These are phyloP conservation scores for Parotocinclus haroldoi DNA, from an alignment of 2,797 vertebrate species.

Conservation along the genomic window DNA sequence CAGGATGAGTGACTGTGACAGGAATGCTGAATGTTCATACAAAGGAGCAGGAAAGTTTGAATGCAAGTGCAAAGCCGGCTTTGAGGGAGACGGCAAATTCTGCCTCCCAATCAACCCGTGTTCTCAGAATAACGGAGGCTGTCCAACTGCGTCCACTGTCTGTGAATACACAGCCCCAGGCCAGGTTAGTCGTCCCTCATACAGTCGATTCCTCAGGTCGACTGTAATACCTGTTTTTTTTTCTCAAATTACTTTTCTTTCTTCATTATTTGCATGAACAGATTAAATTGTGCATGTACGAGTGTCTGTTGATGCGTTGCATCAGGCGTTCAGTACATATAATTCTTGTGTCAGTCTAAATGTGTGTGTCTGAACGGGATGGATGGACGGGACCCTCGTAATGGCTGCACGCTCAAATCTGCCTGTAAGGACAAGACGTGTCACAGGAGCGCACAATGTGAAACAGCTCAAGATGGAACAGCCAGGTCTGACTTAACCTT, in stretches of 20 bases:
- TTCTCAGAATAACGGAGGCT: slow-evolving; percentile 76
- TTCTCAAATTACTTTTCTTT: too few species aligned
- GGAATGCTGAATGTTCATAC: slow-evolving; percentile 73
- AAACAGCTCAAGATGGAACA: slow-evolving; percentile 59
- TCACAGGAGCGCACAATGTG: slow-evolving; percentile 69
- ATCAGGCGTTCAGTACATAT: background rate
- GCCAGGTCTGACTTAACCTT: slow-evolving; percentile 53
- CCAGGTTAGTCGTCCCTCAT: slow-evolving; percentile 68
- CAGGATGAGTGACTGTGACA: slow-evolving; percentile 55
- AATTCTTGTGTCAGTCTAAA: slow-evolving; percentile 58
- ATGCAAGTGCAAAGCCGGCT: slow-evolving; percentile 80
- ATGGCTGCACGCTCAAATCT: slow-evolving; percentile 64
- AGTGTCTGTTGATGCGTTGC: background rate
- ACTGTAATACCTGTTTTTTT: too few species aligned
- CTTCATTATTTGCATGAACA: too few species aligned
- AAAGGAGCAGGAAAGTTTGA: slow-evolving; percentile 56
- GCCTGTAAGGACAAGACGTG: slow-evolving; percentile 73
- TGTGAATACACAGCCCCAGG: slow-evolving; percentile 77
- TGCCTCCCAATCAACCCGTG: slow-evolving; percentile 85
- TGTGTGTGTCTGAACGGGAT: slow-evolving; percentile 82
- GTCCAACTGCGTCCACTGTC: slow-evolving; percentile 75
- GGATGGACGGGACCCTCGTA: slow-evolving; percentile 45
- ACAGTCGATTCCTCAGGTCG: too few species aligned
- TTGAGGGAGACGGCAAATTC: slow-evolving; percentile 78
- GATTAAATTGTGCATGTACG: too few species aligned